Conservation (phyloP, 2,888 invertebrate genomes). For the Coenonympha arcania region DNA sequence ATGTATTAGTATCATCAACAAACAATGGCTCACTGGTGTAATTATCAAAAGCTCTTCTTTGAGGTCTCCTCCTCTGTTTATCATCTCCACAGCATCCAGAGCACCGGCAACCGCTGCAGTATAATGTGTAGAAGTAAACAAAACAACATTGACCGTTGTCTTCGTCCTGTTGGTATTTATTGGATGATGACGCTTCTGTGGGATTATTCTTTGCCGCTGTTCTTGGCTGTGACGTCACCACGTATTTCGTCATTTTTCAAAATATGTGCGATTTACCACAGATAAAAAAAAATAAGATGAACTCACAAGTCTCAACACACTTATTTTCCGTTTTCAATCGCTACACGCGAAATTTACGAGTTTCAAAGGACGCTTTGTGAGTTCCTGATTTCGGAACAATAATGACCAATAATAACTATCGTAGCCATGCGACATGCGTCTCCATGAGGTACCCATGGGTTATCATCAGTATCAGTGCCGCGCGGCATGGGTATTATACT, state of each 20-base stretch:
- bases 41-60: neutral
- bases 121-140: neutral
- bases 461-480: too few relatives aligned
- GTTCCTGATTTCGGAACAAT: neutral
- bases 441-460: too few relatives aligned
- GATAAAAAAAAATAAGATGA: neutral
- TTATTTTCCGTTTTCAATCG: too few relatives aligned
- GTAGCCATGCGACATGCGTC: too few relatives aligned
- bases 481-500: too few relatives aligned
- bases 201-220: slow-evolving; percentile 1
- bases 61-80: neutral
- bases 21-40: neutral
- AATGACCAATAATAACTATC: too few relatives aligned
- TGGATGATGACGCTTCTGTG: neutral
- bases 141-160: slow-evolving; percentile 1
- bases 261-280: too few relatives aligned
- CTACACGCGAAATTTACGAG: too few relatives aligned
- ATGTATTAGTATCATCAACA: neutral
- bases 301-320: neutral
- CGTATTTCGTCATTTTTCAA: neutral
- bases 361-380: too few relatives aligned
- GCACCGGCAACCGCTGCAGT: neutral
- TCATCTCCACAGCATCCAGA: slow-evolving; percentile 1
- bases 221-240: slow-evolving; percentile 7
- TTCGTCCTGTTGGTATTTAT: neutral